Conservation (phyloP, 2,113 vertebrate genomes). For the Carassius auratus region DNA sequence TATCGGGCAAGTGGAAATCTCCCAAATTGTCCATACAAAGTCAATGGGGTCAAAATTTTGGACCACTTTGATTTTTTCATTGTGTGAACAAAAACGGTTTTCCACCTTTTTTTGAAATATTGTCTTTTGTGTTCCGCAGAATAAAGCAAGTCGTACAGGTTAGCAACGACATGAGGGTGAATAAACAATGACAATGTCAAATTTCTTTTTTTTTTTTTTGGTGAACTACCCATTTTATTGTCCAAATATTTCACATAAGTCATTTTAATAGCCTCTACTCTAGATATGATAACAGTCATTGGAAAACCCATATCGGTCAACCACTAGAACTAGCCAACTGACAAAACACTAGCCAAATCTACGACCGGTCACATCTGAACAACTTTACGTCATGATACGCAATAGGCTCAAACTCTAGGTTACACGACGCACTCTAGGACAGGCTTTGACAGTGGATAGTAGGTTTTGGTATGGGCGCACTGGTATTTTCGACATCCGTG, state of each 20-base stretch:
- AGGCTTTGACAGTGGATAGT: conserved; percentile 42
- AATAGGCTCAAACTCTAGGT: conserved; percentile 46
- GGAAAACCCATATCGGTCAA: conserved; percentile 7
- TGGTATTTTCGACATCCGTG: conserved; percentile 8
- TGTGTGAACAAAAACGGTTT: neutral
- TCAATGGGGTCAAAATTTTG: neutral
- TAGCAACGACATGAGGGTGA: neutral
- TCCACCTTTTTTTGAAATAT: no score
- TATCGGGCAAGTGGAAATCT: neutral
- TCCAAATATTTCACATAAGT: neutral
- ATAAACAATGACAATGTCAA: neutral
- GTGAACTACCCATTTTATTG: neutral
- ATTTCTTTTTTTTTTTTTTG: neutral
- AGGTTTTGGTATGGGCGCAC: conserved; percentile 56
- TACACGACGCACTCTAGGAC: conserved; percentile 47
- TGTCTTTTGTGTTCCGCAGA: neutral
- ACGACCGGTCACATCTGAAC: conserved; percentile 18
- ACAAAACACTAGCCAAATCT: conserved; percentile 40
- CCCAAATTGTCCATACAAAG: neutral
- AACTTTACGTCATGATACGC: conserved; percentile 9
- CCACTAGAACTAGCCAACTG: conserved; percentile 41
- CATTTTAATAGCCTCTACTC: neutral
- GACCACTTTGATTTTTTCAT: neutral
- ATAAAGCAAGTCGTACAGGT: neutral
- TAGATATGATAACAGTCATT: conserved; percentile 5